These are phyloP conservation scores for Prosapia bicincta DNA, from an alignment of 2,888 invertebrate species.

Conservation along the genomic window DNA sequence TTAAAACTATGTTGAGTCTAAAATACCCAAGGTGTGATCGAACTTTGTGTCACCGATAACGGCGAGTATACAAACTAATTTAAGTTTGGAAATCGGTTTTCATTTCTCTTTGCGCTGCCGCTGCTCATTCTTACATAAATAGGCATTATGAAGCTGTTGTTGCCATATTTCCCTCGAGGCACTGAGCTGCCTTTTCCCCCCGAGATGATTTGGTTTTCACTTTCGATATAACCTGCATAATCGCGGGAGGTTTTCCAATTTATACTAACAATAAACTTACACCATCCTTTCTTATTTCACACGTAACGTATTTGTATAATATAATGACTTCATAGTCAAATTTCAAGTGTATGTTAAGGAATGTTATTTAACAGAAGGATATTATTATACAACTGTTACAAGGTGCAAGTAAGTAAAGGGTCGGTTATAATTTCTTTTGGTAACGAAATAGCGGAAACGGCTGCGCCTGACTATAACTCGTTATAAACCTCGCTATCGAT, in stretches of 20 bases:
- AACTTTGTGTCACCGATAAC: too few relatives aligned
- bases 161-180: constrained; percentile 15
- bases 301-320: not conserved
- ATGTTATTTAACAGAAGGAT: not conserved
- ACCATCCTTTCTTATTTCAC: not conserved
- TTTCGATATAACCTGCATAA: not conserved
- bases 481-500: not conserved
- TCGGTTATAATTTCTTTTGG: too few relatives aligned
- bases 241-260: not conserved
- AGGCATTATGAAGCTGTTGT: constrained; percentile 12
- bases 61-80: not conserved
- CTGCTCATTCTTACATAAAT: not conserved
- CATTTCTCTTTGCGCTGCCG: not conserved
- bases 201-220: constrained; percentile 19
- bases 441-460: too few relatives aligned
- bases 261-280: not conserved
- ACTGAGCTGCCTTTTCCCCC: not conserved
- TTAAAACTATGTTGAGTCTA: too few relatives aligned
- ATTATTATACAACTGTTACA: too few relatives aligned
- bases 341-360: not conserved
- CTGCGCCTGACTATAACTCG: not conserved
- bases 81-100: not conserved
- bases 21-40: too few relatives aligned
- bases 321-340: not conserved
- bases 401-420: too few relatives aligned